These are phyloP conservation scores for Ametastegia equiseti DNA, from an alignment of 2,888 invertebrate genomes.

Conservation along the genomic window DNA sequence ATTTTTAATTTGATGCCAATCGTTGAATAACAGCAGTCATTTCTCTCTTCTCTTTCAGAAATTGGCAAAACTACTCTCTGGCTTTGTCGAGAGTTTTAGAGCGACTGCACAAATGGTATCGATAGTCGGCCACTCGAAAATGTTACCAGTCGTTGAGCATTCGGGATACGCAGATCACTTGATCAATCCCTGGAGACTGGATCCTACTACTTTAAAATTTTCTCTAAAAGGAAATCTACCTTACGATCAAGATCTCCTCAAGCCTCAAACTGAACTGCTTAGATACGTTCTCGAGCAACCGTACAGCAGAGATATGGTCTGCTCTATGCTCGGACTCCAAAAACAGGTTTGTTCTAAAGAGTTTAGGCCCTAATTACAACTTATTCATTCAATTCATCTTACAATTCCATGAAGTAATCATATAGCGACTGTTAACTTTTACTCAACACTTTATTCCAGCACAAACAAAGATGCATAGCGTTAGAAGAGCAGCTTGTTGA, in stretches of 20 bases:
- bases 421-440: background rate
- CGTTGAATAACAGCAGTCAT: background rate
- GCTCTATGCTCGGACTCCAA: conserved; percentile 94
- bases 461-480: conserved; percentile 91
- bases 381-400: background rate
- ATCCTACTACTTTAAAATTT: conserved; percentile 88
- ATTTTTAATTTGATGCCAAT: background rate
- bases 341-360: conserved; percentile 83
- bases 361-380: background rate
- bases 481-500: conserved; percentile 96
- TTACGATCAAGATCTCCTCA: conserved; percentile 90
- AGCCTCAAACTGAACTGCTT: conserved; percentile 92
- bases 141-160: conserved; percentile 96
- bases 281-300: conserved; percentile 96
- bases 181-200: conserved; percentile 95
- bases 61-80: conserved; percentile 89
- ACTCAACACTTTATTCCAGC: conserved; percentile 73
- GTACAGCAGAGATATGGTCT: conserved; percentile 97
- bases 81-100: conserved; percentile 95
- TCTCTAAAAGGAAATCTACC: conserved; percentile 87
- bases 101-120: conserved; percentile 97
- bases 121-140: conserved; percentile 91
- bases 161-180: conserved; percentile 93
- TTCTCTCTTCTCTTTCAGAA: no score
- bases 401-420: background rate